These are phyloP conservation scores for Oxystoma pomonae DNA, from an alignment of 2,888 invertebrate species.

Conservation along the genomic window DNA sequence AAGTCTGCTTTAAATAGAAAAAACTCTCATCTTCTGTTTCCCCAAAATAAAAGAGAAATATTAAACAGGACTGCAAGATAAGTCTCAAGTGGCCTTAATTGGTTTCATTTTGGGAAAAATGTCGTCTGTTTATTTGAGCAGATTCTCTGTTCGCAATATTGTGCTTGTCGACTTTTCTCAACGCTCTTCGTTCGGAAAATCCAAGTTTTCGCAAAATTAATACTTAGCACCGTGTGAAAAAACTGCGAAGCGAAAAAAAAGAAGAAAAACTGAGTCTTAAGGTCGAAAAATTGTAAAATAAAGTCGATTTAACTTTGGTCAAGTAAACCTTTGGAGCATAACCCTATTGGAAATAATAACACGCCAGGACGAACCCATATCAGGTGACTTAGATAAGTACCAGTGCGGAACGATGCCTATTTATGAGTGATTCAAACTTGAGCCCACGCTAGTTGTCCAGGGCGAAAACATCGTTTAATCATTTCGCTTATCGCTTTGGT, in stretches of 20 bases:
- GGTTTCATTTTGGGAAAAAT: background rate
- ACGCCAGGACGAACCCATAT: no score
- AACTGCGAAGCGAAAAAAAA: background rate
- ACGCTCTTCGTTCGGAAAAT: background rate
- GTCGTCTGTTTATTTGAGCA: background rate
- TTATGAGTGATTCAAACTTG: no score
- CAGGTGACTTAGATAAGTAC: no score
- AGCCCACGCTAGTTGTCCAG: no score
- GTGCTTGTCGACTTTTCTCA: background rate
- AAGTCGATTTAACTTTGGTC: no score
- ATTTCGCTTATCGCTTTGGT: no score
- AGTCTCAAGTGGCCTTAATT: background rate
- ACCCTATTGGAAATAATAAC: no score
- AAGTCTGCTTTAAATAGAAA: no score
- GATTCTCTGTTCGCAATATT: background rate
- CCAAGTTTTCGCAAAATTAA: background rate
- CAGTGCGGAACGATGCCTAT: no score
- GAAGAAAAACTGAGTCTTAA: background rate
- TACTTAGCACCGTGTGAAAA: background rate
- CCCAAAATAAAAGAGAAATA: background rate
- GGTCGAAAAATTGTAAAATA: background rate
- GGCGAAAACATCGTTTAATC: no score
- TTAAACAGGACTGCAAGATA: background rate
- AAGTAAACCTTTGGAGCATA: no score
- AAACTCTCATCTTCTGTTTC: background rate